Evolutionary conservation across 2,888 invertebrate species (phyloP).

Genomic region (Dasysyrphus albostriatus): DNA sequence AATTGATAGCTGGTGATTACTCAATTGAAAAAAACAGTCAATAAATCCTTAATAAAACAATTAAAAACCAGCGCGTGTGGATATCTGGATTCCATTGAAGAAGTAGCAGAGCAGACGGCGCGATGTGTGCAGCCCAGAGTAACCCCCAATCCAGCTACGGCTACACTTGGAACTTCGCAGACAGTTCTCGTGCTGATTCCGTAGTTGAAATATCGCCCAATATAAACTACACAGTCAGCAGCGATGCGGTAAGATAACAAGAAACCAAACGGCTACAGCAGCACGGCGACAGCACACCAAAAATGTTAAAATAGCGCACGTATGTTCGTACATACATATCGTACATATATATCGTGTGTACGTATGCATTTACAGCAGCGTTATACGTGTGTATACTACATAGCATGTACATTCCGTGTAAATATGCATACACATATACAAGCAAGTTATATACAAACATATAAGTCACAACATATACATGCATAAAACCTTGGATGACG

Average conservation of each 20-base stretch:
- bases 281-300: conserved; percentile 40
- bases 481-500: conserved; percentile 57
- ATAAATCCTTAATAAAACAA: conserved; percentile 1
- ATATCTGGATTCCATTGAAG: conserved; percentile 40
- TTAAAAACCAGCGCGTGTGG: conserved; percentile 46
- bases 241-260: conserved; percentile 83
- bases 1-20: conserved; percentile 69
- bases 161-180: conserved; percentile 84
- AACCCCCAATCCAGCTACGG: conserved; percentile 84
- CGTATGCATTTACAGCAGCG: conserved; percentile 77
- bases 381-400: conserved; percentile 57
- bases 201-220: conserved; percentile 84
- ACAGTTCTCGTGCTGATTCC: conserved; percentile 83
- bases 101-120: conserved; percentile 15
- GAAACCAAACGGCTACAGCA: conserved; percentile 29
- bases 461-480: background rate
- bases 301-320: conserved; percentile 75
- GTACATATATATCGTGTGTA: conserved; percentile 76
- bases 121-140: conserved; percentile 84
- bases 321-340: conserved; percentile 70
- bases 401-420: conserved; percentile 65
- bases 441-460: conserved; percentile 37
- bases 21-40: conserved; percentile 54
- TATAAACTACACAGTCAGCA: conserved; percentile 84
- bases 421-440: conserved; percentile 48